A percentile compares a stretch with the other conserved stretches of the same genome.
Conservation (phyloP, 2,888 invertebrate genomes). For the Thereva nobilitata region DNA sequence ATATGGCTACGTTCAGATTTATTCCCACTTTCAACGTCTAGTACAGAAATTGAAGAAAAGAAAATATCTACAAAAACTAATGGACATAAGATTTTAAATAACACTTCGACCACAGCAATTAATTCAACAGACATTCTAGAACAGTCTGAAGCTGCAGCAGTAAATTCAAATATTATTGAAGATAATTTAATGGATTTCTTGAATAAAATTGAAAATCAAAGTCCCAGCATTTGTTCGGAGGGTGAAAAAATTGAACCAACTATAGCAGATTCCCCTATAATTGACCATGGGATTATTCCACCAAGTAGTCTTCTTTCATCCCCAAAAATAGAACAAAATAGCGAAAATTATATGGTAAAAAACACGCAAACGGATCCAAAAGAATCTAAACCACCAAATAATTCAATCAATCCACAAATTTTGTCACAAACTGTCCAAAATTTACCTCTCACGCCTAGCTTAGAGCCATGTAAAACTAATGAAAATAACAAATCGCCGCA, state of each 20-base stretch:
- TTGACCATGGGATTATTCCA: constrained; percentile 12
- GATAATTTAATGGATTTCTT: constrained; percentile 53
- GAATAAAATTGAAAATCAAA: constrained; percentile 49
- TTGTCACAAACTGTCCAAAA: too few species aligned
- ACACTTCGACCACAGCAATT: background rate
- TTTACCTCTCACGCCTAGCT: too few species aligned
- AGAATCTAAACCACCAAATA: too few species aligned
- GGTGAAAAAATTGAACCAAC: constrained; percentile 57
- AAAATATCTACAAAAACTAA: constrained; percentile 28
- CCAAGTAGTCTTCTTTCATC: background rate
- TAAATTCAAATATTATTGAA: constrained; percentile 40
- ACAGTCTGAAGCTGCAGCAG: too few species aligned
- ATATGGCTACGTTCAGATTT: constrained; percentile 66
- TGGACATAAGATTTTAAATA: background rate
- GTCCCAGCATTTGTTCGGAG: constrained; percentile 49
- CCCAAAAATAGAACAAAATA: too few species aligned
- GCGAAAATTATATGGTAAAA: too few species aligned
- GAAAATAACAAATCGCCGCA: constrained; percentile 29
- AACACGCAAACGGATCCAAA: too few species aligned
- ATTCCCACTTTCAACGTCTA: constrained; percentile 11
- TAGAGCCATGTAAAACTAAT: too few species aligned
- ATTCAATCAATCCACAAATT: too few species aligned
- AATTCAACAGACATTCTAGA: background rate
- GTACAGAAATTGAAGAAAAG: constrained; percentile 45
- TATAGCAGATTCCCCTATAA: constrained; percentile 41